These are phyloP conservation scores for Myoxocephalus aenaeus DNA, from an alignment of 2,797 vertebrate genomes.

Conservation along the genomic window DNA sequence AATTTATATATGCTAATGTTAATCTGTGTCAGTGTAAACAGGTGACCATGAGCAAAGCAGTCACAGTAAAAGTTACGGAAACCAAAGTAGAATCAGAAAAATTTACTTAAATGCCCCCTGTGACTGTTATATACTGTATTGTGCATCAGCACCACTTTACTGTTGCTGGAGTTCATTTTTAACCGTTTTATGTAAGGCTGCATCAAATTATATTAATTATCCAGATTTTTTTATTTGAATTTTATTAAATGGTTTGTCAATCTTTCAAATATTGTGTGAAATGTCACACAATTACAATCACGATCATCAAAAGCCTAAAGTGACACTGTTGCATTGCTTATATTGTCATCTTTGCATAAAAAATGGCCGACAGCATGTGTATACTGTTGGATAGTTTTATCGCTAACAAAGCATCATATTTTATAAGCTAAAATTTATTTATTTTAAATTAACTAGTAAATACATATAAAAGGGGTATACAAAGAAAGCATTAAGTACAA, in stretches of 20 bases:
- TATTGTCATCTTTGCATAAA: background rate
- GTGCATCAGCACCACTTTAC: background rate
- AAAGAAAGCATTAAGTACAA: background rate
- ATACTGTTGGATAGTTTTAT: background rate
- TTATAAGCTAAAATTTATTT: background rate
- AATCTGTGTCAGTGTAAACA: no score
- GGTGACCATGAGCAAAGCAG: no score
- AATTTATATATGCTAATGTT: no score
- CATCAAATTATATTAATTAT: background rate
- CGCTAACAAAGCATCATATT: background rate
- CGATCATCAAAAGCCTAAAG: background rate
- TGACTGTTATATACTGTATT: background rate
- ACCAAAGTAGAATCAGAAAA: background rate
- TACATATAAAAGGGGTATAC: background rate
- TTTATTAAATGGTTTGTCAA: background rate
- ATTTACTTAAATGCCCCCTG: background rate
- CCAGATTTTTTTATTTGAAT: background rate
- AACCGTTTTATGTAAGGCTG: background rate
- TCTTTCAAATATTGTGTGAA: background rate
- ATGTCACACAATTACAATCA: background rate
- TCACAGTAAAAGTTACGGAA: no score
- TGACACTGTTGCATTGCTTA: background rate
- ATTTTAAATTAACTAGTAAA: background rate
- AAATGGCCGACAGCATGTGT: background rate
- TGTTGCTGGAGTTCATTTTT: background rate